phyloP scores from a whole-genome alignment of 2,113 vertebrate genomes.

The Pleuronectes platessa region DNA sequence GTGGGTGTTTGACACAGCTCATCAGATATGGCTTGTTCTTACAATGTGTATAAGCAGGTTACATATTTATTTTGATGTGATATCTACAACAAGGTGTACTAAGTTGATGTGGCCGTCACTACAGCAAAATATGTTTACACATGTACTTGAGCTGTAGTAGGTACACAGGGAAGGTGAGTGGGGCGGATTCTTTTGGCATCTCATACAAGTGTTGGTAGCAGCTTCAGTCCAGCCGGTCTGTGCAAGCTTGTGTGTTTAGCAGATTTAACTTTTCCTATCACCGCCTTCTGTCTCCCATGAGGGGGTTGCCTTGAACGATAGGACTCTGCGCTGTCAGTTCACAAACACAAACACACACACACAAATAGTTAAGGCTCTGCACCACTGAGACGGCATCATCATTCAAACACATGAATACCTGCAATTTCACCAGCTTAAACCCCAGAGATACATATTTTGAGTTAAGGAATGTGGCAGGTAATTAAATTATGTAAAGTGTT shows the following conservation, averaged over 20 bases:
- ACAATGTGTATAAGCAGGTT: no score
- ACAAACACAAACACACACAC: slow-evolving; percentile 6
- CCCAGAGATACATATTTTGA: not conserved
- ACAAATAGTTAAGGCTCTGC: not conserved
- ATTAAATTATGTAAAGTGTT: slow-evolving; percentile 13
- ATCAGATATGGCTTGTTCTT: no score
- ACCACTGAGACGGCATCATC: not conserved
- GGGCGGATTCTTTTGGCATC: no score
- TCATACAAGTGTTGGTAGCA: no score
- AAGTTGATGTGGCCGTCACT: no score
- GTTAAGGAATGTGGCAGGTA: slow-evolving; percentile 1
- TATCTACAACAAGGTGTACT: no score
- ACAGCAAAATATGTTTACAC: no score
- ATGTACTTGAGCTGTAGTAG: not conserved
- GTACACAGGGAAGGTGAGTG: not conserved
- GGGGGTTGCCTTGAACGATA: slow-evolving; percentile 11
- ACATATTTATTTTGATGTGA: no score
- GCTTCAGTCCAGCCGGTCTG: not conserved
- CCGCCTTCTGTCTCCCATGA: slow-evolving; percentile 7
- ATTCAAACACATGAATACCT: slow-evolving; percentile 8
- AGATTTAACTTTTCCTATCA: slow-evolving; percentile 23
- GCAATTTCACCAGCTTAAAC: slow-evolving; percentile 10
- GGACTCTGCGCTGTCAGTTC: slow-evolving; percentile 15
- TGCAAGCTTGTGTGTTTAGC: slow-evolving; percentile 13
- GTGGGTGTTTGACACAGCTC: no score